phyloP scores from a whole-genome alignment of 2,113 vertebrate genomes.

The Xerus inauris region DNA sequence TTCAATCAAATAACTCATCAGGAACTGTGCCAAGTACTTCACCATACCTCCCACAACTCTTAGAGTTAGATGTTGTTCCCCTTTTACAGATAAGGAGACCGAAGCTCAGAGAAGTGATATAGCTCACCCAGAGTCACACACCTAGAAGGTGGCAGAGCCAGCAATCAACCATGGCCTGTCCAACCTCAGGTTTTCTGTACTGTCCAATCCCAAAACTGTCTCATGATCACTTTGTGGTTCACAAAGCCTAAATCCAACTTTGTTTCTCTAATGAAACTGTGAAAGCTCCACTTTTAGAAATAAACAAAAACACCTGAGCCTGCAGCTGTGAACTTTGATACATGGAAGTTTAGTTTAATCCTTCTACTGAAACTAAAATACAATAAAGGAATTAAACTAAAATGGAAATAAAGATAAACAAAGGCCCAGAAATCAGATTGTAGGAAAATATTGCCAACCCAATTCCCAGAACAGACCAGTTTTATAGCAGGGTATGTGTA shows the following conservation, averaged over 20 bases:
- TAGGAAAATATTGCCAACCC: background rate
- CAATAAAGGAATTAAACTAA: background rate
- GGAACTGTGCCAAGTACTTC: background rate
- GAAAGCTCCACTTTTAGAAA: background rate
- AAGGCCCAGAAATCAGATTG: background rate
- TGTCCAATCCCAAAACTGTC: background rate
- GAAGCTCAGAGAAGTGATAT: background rate
- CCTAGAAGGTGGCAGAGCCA: background rate
- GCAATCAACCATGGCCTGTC: background rate
- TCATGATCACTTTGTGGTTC: background rate
- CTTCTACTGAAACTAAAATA: background rate
- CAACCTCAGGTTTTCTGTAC: background rate
- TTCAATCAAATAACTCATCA: background rate
- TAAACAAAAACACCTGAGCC: background rate
- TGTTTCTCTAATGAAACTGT: background rate
- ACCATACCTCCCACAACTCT: background rate
- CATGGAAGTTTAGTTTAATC: background rate
- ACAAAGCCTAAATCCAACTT: background rate
- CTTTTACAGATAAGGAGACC: background rate
- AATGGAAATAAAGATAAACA: background rate
- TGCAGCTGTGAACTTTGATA: background rate
- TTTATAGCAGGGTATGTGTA: too few species aligned
- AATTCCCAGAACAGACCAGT: background rate
- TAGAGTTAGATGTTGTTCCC: background rate
- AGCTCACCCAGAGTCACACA: background rate